phyloP scores from a whole-genome alignment of 1,140 invertebrate genomes.

The Vanessa tameamea region DNA sequence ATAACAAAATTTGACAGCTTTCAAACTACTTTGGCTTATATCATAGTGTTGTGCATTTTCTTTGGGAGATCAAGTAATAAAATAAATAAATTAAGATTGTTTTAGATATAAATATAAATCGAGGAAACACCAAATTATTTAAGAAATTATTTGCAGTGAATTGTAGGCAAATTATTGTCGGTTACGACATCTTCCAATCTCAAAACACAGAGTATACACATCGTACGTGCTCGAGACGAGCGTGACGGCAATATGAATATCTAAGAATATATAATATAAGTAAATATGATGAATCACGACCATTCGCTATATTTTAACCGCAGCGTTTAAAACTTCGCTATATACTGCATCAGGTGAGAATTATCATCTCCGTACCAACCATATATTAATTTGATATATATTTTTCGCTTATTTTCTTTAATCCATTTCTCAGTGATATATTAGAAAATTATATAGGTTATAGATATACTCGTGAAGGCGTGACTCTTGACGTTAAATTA shows the following conservation, averaged over 20 bases:
- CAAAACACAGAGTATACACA: not conserved
- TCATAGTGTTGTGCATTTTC: no score
- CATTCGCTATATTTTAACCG: not conserved
- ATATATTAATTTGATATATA: no score
- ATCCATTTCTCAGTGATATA: no score
- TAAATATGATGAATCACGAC: not conserved
- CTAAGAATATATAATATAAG: not conserved
- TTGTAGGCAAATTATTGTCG: not conserved
- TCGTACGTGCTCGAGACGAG: not conserved
- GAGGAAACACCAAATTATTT: not conserved
- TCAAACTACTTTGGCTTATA: no score
- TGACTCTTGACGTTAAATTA: no score
- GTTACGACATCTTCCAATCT: not conserved
- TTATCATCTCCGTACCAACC: no score
- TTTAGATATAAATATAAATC: no score
- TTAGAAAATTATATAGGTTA: no score
- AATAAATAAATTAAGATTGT: no score
- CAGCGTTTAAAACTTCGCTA: not conserved
- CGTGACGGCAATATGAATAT: slow-evolving; percentile 9
- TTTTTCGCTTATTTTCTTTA: no score
- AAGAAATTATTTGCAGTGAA: not conserved
- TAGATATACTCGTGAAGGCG: no score
- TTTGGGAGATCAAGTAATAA: no score
- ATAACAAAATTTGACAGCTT: not conserved
- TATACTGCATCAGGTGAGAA: not conserved